phyloP scores from a whole-genome alignment of 2,113 vertebrate genomes.

The Rhinoderma darwinii region DNA sequence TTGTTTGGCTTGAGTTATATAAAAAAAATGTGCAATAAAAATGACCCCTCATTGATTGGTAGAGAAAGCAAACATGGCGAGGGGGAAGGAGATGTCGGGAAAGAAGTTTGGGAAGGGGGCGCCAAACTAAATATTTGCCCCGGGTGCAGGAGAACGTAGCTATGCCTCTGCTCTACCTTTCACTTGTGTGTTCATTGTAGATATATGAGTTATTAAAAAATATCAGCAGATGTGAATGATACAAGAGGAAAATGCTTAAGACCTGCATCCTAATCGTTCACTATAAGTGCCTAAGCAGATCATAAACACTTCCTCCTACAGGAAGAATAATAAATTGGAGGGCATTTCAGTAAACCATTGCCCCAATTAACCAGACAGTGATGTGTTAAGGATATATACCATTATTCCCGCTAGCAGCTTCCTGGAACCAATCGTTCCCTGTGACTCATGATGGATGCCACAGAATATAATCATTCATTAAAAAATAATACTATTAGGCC shows the following conservation, averaged over 20 bases:
- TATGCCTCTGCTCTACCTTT: neutral
- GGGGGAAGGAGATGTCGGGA: too few species aligned
- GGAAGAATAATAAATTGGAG: neutral
- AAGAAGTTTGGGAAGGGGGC: too few species aligned
- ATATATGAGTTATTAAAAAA: neutral
- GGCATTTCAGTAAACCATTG: neutral
- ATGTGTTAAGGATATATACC: neutral
- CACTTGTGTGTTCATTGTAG: neutral
- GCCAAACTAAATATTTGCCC: too few species aligned
- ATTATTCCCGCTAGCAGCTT: neutral
- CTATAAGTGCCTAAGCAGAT: neutral
- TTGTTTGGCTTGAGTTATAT: too few species aligned
- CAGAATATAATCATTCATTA: too few species aligned
- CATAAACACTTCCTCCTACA: neutral
- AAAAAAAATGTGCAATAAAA: too few species aligned
- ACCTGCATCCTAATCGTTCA: neutral
- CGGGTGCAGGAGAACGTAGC: too few species aligned
- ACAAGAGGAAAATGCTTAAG: neutral
- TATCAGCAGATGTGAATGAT: neutral
- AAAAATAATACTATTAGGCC: too few species aligned
- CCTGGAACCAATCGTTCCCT: neutral
- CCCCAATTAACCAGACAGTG: slow-evolving; percentile 10
- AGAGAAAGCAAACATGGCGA: too few species aligned
- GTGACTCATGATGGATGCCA: neutral
- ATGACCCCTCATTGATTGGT: too few species aligned